Conservation (phyloP, 2,113 vertebrate genomes). For the Gallinago media region DNA sequence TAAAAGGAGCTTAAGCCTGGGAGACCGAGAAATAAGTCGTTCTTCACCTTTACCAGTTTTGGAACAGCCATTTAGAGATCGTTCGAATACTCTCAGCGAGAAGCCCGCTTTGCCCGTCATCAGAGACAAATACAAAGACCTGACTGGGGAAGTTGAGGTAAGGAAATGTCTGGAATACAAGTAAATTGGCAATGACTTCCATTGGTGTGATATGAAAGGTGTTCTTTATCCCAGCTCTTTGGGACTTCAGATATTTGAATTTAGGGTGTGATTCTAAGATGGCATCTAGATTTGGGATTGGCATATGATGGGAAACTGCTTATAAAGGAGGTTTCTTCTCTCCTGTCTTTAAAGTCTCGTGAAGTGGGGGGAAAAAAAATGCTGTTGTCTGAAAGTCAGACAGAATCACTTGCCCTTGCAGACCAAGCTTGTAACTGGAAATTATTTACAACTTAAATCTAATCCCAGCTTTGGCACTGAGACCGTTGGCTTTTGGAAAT, state of each 20-base stretch:
- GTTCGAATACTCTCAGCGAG: slow-evolving; percentile 94
- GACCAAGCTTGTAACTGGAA: slow-evolving; percentile 1
- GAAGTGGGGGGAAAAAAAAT: neutral
- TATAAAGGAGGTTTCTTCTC: neutral
- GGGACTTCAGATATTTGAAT: rapidly evolving
- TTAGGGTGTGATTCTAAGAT: neutral
- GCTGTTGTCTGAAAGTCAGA: neutral
- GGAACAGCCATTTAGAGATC: slow-evolving; percentile 91
- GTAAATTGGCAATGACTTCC: neutral
- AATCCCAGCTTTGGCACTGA: neutral
- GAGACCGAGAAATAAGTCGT: slow-evolving; percentile 92
- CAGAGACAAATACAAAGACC: slow-evolving; percentile 98
- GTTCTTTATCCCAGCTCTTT: neutral
- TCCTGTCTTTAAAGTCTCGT: neutral
- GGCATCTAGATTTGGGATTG: too few species aligned
- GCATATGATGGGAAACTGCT: neutral
- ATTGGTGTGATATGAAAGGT: neutral
- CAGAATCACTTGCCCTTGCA: neutral
- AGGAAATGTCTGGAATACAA: neutral
- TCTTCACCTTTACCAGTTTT: slow-evolving; percentile 82
- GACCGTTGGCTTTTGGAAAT: neutral
- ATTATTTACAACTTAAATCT: neutral
- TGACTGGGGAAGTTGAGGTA: slow-evolving; percentile 98
- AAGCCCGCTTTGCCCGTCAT: slow-evolving; percentile 93
- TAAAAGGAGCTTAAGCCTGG: slow-evolving; percentile 95